A percentile compares a stretch with the other conserved stretches of the same genome.
Conservation (phyloP, 1,140 invertebrate genomes). For the Melipona quadrifasciata region DNA sequence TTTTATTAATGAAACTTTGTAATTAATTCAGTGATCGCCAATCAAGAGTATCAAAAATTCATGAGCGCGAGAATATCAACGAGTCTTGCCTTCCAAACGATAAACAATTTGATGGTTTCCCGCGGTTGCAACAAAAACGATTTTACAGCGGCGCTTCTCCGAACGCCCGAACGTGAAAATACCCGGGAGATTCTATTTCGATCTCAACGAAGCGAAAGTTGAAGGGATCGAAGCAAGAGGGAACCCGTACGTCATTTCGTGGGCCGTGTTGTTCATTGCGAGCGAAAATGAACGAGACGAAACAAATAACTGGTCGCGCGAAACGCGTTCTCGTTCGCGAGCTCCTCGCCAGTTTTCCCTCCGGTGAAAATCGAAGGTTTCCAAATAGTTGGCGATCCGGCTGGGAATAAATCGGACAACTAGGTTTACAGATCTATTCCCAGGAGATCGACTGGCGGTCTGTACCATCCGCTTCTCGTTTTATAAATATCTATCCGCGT, state of each 20-base stretch:
- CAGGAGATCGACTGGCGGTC: slow-evolving; percentile 71
- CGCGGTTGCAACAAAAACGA: neutral
- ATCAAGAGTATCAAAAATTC: too few species aligned
- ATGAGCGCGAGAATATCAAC: neutral
- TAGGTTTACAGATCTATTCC: slow-evolving; percentile 75
- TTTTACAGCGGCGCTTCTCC: neutral
- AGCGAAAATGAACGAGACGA: neutral
- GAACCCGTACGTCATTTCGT: neutral
- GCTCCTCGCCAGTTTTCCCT: neutral
- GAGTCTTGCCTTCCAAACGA: neutral
- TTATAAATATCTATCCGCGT: slow-evolving; percentile 74
- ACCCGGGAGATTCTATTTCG: neutral
- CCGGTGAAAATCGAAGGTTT: slow-evolving; percentile 39
- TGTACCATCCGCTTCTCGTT: slow-evolving; percentile 59
- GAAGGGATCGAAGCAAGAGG: too few species aligned
- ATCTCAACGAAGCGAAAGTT: neutral
- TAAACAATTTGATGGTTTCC: neutral
- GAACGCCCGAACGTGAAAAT: neutral
- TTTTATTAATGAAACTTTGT: too few species aligned
- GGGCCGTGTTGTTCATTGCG: neutral
- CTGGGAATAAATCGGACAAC: slow-evolving; percentile 76
- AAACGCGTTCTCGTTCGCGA: neutral
- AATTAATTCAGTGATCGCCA: too few species aligned
- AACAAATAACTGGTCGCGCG: neutral
- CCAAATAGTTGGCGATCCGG: slow-evolving; percentile 57